These are phyloP conservation scores for Trisateles emortualis DNA, from an alignment of 2,888 invertebrate species.

Conservation along the genomic window DNA sequence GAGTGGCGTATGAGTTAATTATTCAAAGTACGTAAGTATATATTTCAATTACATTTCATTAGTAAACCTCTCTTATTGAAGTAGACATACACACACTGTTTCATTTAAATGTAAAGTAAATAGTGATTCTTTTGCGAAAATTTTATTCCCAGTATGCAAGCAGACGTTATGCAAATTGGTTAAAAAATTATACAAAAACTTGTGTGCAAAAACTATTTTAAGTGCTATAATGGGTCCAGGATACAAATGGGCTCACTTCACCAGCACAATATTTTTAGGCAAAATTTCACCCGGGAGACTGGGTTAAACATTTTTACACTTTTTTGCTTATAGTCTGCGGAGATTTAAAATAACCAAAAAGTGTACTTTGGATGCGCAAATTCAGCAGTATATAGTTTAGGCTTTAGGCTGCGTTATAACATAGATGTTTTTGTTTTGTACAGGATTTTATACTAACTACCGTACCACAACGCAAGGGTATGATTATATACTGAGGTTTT, in stretches of 20 bases:
- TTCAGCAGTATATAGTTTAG: not conserved
- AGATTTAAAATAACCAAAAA: conserved; percentile 14
- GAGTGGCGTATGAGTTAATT: not conserved
- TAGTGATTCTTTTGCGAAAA: conserved; percentile 19
- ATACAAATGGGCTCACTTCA: conserved; percentile 35
- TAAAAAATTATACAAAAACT: conserved; percentile 36
- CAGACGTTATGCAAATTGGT: conserved; percentile 52
- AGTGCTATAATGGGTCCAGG: conserved; percentile 40
- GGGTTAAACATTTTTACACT: conserved; percentile 20
- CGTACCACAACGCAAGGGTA: too few species aligned
- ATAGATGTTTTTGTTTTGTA: not conserved
- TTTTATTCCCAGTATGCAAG: conserved; percentile 33
- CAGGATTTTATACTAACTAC: too few species aligned
- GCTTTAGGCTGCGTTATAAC: not conserved
- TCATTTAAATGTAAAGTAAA: conserved; percentile 21
- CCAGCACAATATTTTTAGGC: conserved; percentile 35
- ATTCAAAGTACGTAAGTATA: conserved; percentile 9
- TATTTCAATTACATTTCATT: conserved; percentile 3
- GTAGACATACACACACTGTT: conserved; percentile 6
- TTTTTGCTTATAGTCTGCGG: conserved; percentile 13
- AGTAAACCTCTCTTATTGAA: not conserved
- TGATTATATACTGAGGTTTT: too few species aligned
- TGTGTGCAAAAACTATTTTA: conserved; percentile 44
- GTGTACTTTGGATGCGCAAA: not conserved
- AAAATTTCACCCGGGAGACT: conserved; percentile 22